These are phyloP conservation scores for Synanthedon tipuliformis DNA, from an alignment of 2,888 invertebrate genomes.

Conservation along the genomic window DNA sequence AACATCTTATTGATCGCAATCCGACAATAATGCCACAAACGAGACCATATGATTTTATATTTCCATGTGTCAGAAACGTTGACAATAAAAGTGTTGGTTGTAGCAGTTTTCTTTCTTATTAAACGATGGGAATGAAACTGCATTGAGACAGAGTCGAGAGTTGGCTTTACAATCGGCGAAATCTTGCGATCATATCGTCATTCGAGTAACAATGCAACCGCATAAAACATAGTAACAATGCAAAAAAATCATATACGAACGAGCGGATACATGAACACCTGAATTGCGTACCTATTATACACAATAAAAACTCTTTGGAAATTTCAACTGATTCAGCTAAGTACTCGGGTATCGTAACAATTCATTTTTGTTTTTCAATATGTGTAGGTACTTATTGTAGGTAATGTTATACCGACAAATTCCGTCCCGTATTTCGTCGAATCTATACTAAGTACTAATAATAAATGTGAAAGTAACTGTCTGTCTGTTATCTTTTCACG, in stretches of 20 bases:
- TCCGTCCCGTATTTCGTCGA: no score
- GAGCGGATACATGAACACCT: neutral
- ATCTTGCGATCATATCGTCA: constrained; percentile 28
- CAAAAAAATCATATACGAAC: neutral
- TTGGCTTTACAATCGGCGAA: constrained; percentile 29
- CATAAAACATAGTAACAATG: constrained; percentile 9
- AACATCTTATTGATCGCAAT: no score
- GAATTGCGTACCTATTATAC: neutral
- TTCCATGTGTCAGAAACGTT: neutral
- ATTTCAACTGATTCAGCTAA: no score
- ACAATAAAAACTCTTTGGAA: no score
- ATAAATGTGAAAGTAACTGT: no score
- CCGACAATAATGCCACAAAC: no score
- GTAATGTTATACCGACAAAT: no score
- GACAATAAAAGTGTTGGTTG: neutral
- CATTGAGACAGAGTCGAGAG: constrained; percentile 27
- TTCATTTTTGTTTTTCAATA: no score
- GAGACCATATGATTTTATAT: neutral
- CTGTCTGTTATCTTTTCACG: no score
- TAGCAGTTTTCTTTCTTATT: constrained; percentile 14
- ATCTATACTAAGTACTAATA: no score
- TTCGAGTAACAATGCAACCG: constrained; percentile 22
- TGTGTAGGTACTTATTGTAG: no score
- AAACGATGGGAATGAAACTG: constrained; percentile 37
- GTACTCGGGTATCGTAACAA: no score